Conservation (phyloP, 2,888 invertebrate species). For the Hipparchia semele region DNA sequence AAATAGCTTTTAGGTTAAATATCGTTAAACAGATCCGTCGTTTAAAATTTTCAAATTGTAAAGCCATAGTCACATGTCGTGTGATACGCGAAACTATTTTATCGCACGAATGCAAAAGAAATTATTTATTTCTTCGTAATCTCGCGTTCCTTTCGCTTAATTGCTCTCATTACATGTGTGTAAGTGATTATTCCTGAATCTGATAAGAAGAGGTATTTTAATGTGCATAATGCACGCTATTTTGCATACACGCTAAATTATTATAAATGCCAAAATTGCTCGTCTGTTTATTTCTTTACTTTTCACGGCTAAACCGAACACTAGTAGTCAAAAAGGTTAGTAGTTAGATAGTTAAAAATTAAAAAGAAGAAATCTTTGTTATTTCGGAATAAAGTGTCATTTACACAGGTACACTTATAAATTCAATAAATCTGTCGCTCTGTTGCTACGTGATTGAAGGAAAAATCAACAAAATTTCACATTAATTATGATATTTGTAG, state of each 20-base stretch:
- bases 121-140: slow-evolving; percentile 28
- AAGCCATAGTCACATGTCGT: slow-evolving; percentile 27
- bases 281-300: no score
- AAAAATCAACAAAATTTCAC: no score
- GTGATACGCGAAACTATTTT: slow-evolving; percentile 27
- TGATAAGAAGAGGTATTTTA: slow-evolving; percentile 23
- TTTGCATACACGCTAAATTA: slow-evolving; percentile 13
- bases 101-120: slow-evolving; percentile 23
- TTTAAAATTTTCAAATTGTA: not conserved
- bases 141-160: slow-evolving; percentile 25
- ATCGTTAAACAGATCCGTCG: not conserved
- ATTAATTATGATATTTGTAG: no score
- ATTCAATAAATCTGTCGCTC: no score
- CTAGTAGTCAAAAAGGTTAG: no score
- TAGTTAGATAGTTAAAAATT: no score
- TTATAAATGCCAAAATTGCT: not conserved
- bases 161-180: slow-evolving; percentile 27
- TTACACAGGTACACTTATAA: no score
- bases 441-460: no score
- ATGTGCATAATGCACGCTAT: slow-evolving; percentile 28
- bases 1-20: not conserved
- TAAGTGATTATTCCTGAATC: slow-evolving; percentile 13
- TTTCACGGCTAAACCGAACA: no score
- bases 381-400: no score
- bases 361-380: no score